phyloP scores from a whole-genome alignment of 2,888 invertebrate genomes.

The Nomada lathburiana region DNA sequence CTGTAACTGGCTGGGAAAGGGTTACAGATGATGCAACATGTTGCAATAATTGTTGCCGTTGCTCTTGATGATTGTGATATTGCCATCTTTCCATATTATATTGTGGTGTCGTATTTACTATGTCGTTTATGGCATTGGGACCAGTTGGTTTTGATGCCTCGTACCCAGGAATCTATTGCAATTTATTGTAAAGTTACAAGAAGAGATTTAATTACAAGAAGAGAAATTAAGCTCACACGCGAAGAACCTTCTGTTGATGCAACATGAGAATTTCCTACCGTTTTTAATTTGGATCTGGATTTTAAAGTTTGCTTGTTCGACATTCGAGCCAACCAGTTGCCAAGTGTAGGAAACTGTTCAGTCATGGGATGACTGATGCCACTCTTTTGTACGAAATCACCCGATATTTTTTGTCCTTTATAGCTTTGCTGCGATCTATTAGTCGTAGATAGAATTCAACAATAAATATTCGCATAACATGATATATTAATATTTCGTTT shows the following conservation, averaged over 20 bases:
- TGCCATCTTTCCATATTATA: slow-evolving; percentile 69
- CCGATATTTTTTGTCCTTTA: slow-evolving; percentile 26
- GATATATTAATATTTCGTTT: neutral
- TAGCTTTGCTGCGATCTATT: slow-evolving; percentile 41
- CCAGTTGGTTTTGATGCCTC: slow-evolving; percentile 58
- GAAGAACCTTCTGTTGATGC: slow-evolving; percentile 29
- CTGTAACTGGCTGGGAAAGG: slow-evolving; percentile 57
- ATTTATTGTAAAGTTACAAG: neutral
- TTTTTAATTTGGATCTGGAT: slow-evolving; percentile 52
- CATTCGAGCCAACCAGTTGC: slow-evolving; percentile 77
- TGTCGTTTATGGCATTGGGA: slow-evolving; percentile 40
- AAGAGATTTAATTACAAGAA: no score
- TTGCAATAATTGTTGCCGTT: slow-evolving; percentile 58
- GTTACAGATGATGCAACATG: slow-evolving; percentile 50
- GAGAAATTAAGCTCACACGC: slow-evolving; percentile 38
- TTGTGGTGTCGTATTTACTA: slow-evolving; percentile 59
- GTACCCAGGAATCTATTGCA: slow-evolving; percentile 43
- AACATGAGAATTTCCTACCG: slow-evolving; percentile 10
- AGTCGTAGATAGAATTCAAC: neutral
- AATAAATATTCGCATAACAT: neutral
- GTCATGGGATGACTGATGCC: slow-evolving; percentile 59
- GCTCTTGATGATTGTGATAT: slow-evolving; percentile 57
- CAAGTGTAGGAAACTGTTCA: slow-evolving; percentile 79
- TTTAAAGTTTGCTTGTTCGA: slow-evolving; percentile 60
- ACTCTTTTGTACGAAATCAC: slow-evolving; percentile 33